These are phyloP conservation scores for Etheostoma spectabile DNA, from an alignment of 2,113 vertebrate genomes.

Conservation along the genomic window DNA sequence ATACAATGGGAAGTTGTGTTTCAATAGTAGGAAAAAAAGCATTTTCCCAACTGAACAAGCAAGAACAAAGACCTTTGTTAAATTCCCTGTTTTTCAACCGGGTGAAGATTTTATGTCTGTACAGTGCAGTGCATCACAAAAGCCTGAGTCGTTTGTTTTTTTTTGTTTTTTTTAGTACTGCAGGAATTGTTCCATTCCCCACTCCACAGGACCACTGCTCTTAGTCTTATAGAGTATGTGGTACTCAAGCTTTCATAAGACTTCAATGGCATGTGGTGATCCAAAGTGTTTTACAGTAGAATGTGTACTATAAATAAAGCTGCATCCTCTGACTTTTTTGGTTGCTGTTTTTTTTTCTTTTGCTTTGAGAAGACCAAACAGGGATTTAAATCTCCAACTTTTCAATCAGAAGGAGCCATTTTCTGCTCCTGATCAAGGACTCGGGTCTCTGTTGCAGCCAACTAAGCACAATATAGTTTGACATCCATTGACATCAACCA, in stretches of 20 bases:
- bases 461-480: background rate
- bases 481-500: background rate
- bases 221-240: background rate
- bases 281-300: constrained; percentile 7
- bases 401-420: background rate
- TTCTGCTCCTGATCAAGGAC: background rate
- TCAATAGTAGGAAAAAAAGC: background rate
- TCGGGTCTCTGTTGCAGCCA: background rate
- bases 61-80: background rate
- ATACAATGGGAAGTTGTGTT: constrained; percentile 14
- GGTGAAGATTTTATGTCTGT: constrained; percentile 21
- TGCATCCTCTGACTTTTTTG: background rate
- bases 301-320: constrained; percentile 3
- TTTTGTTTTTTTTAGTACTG: constrained; percentile 21
- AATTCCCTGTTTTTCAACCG: background rate
- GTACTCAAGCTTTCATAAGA: background rate
- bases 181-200: background rate
- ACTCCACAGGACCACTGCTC: background rate
- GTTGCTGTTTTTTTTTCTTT: background rate
- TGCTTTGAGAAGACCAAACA: background rate
- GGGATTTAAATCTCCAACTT: background rate
- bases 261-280: background rate
- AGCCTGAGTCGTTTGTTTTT: constrained; percentile 12
- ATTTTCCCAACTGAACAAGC: background rate
- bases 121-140: constrained; percentile 18